Base-by-base conservation (phyloP, 2,113 vertebrate species). In the Sinocyclocheilus maitianheensis region DNA sequence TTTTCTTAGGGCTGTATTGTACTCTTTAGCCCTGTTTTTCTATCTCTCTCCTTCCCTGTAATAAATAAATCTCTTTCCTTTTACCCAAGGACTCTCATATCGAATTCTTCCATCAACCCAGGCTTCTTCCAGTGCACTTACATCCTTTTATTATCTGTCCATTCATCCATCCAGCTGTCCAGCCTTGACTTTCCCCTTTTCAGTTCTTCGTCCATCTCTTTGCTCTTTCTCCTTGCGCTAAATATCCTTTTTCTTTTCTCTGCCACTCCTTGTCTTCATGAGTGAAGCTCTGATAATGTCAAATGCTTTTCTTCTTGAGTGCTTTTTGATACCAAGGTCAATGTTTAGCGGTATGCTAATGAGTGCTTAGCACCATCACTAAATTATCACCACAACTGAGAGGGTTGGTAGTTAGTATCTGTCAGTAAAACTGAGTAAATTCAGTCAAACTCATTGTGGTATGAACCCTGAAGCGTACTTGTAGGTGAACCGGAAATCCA, bases 81-180 rank as follows among this genome's bases (percentile, higher is more conserved):
- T 69, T 81, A 67, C 78, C 72, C 78, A 86, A 81, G 84, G 85
- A 81, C 78, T 81, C 78, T 86, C 85, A 86, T 86, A 86, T 62
- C 53, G 48, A 51, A 86, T 86, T 81, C 85, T 74, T 62, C 26
- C 75, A 67, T 85, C 63, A 77, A 77, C 43, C 24, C 63, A 5
- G 40, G 48, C 60, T 72, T 63, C 72, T 46, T 46, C 30, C 51
- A 62, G 10, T 24, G 55, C 30, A 43, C 60, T 75, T 72, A 53
- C 63, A 46, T 71, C 65, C 63, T 9, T 76, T 63, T 84, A 60
- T 75, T 84, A 81, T 65, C 62, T 16, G 62, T 65, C 60, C 22
- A 81, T 81, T 62, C 78, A 81, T 65, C 79, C 60, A 26, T 81
- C 60, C 43, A 34, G 48, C 75, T 55, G 48, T 65, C 78, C 78